Base-by-base conservation (phyloP, 1,140 invertebrate genomes). In the Elymnias hypermnestra region DNA sequence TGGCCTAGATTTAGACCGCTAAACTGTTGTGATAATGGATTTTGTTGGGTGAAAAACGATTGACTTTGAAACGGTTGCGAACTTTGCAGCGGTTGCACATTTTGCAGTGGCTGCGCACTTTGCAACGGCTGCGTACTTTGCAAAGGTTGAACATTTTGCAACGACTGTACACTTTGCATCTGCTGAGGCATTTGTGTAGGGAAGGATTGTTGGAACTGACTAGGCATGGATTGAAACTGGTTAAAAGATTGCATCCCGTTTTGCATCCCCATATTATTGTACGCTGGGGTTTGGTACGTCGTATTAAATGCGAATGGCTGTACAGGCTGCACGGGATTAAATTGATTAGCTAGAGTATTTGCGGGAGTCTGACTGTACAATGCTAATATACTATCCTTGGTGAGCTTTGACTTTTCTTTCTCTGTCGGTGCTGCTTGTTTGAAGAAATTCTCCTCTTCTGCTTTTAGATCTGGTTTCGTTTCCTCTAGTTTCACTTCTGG, bases 321-420 rank as follows among this genome's bases (percentile, higher is more conserved):
- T 45, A 56, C 63, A 0, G 64, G 53, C 8, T 55, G 56, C 8
- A 55, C 53, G 1, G 59, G 58, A 37, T 36, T 36, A 18, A 40
- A 40, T 13, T 52, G 58, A n/a, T 31, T 19, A 12, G 44, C 66
- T 79, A 79, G 53, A 53, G 74, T 78, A 1, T 59, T 71, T 12
- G 64, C 51, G 3, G 89, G 89, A 6, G 88, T 87, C 62, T 90
- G 93, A 53, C 92, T 93, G 78, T 97, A 98, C 18, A 98, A 77
- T 3, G 96, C 95, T 72, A 98, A 86, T 83, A 98, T 98, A 72
- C 95, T 97, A 67, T 97, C 95, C 84, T 96, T 98, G 14, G 94
- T 96, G 78, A 97, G 87, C 86, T 96, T 95, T 45, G 91, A 91
- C 53, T 92, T 93, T 60, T 93, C 92, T 55, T 92, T 91, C 59